Conservation (phyloP, 1,140 invertebrate genomes). For the Rhopalosiphum padi region DNA sequence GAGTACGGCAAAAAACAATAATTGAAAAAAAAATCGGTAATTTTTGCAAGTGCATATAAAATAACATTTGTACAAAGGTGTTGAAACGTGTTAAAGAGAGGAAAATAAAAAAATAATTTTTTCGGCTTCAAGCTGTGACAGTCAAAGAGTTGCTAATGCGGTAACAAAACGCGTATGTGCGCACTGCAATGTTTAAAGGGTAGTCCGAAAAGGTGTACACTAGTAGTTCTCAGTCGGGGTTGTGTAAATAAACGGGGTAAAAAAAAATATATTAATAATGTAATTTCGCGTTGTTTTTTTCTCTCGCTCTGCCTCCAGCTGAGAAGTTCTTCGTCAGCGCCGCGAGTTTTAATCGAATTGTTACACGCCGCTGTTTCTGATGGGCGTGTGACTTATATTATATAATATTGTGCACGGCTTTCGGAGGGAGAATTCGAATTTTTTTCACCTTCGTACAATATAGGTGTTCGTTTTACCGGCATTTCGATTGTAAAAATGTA, state of each 20-base stretch:
- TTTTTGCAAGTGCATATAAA: slow-evolving; percentile 35
- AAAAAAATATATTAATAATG: slow-evolving; percentile 42
- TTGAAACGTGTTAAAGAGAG: background rate
- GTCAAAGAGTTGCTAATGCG: slow-evolving; percentile 54
- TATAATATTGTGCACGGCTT: background rate
- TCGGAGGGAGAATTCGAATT: background rate
- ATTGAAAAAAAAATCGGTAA: slow-evolving; percentile 16
- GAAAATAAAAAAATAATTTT: slow-evolving; percentile 22
- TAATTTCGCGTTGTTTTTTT: slow-evolving; percentile 33
- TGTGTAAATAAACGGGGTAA: slow-evolving; percentile 50
- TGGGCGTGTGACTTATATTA: slow-evolving; percentile 27
- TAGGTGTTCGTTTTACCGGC: background rate
- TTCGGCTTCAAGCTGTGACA: slow-evolving; percentile 44
- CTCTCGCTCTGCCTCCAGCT: slow-evolving; percentile 45
- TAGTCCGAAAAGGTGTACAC: slow-evolving; percentile 13
- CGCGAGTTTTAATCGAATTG: slow-evolving; percentile 47
- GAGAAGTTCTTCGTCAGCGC: slow-evolving; percentile 14
- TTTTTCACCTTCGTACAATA: background rate
- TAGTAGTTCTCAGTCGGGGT: slow-evolving; percentile 37
- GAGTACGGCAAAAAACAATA: background rate
- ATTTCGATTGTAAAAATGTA: slow-evolving; percentile 7
- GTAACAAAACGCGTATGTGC: slow-evolving; percentile 40
- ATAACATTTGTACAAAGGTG: slow-evolving; percentile 33
- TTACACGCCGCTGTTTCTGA: slow-evolving; percentile 2
- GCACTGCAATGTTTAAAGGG: background rate